These are phyloP conservation scores for Drusus annulatus DNA, from an alignment of 1,140 invertebrate species.

Conservation along the genomic window DNA sequence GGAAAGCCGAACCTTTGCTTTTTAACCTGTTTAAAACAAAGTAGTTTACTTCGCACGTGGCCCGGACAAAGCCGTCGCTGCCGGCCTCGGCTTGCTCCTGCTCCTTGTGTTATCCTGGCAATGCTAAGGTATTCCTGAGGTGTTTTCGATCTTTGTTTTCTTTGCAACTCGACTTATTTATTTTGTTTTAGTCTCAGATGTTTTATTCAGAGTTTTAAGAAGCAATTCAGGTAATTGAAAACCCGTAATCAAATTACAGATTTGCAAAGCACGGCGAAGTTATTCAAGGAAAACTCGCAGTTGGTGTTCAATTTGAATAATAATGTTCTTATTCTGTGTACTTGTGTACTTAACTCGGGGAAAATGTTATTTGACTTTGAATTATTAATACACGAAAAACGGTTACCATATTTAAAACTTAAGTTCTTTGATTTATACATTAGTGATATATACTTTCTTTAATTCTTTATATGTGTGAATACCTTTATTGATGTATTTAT, in stretches of 20 bases:
- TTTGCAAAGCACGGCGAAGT: background rate
- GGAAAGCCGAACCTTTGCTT: constrained; percentile 46
- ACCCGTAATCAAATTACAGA: background rate
- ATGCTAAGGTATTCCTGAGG: constrained; percentile 38
- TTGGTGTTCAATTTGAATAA: too few relatives aligned
- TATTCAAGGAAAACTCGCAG: too few relatives aligned
- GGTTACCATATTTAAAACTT: too few relatives aligned
- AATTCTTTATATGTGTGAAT: too few relatives aligned
- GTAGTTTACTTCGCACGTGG: constrained; percentile 52
- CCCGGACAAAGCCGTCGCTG: constrained; percentile 3
- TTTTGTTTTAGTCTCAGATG: constrained; percentile 9
- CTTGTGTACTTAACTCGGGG: too few relatives aligned
- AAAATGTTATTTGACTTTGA: too few relatives aligned
- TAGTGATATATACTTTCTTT: too few relatives aligned
- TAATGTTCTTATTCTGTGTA: too few relatives aligned
- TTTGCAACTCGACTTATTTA: constrained; percentile 13
- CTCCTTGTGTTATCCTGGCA: constrained; percentile 10
- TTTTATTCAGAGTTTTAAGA: constrained; percentile 38
- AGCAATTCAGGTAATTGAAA: constrained; percentile 34
- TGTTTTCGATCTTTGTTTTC: constrained; percentile 40
- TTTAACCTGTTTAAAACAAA: constrained; percentile 51
- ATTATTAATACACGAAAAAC: too few relatives aligned
- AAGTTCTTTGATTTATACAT: too few relatives aligned
- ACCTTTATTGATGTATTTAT: too few relatives aligned
- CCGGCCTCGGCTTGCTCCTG: background rate